Percentiles rank a stretch among this genome's conserved stretches.
phyloP scores from a whole-genome alignment of 1,140 invertebrate species.

The Pseudachorutes palmiensis region DNA sequence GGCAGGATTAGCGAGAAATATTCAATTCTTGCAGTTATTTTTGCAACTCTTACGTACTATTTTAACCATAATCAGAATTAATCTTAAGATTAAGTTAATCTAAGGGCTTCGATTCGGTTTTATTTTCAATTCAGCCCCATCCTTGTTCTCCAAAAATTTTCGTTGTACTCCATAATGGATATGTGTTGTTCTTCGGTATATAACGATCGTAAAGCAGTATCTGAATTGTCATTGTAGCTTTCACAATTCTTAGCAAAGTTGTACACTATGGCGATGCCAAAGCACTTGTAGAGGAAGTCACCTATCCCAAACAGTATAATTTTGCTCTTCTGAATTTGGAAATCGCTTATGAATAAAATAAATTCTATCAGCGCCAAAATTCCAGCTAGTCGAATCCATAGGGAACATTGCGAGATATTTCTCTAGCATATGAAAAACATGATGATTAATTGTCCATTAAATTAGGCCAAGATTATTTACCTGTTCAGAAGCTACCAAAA shows the following conservation, averaged over 20 bases:
- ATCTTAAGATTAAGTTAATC: not conserved
- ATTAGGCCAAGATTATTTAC: not conserved
- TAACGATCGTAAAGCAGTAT: not conserved
- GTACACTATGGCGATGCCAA: not conserved
- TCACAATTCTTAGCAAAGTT: not conserved
- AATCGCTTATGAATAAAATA: not conserved
- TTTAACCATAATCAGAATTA: not conserved
- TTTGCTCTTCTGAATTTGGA: not conserved
- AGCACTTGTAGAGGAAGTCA: not conserved
- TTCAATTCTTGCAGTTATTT: not conserved
- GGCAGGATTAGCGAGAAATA: not conserved
- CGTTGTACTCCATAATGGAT: not conserved
- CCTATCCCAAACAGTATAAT: not conserved
- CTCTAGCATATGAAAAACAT: not conserved
- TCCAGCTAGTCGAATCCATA: not conserved
- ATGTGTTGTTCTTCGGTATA: not conserved
- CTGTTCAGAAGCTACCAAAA: not conserved
- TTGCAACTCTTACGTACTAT: not conserved
- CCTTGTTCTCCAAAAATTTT: too few species aligned
- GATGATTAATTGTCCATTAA: not conserved
- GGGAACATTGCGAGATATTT: not conserved
- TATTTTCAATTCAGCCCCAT: too few species aligned
- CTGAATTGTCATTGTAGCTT: not conserved
- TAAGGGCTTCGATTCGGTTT: too few species aligned
- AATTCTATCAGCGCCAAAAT: not conserved